phyloP scores from a whole-genome alignment of 2,888 invertebrate genomes.

The Drymonia ruficornis region DNA sequence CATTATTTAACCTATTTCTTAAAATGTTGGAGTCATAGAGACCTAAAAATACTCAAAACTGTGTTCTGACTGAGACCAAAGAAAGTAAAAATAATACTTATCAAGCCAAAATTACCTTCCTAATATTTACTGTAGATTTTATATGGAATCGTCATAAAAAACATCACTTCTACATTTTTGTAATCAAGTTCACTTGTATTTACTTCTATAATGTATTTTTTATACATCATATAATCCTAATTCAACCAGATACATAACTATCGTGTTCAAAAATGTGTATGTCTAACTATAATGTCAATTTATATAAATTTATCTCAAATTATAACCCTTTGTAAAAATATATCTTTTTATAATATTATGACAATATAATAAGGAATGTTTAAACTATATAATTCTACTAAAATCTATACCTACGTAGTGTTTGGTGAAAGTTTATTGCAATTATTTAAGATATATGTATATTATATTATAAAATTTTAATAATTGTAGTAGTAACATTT shows the following conservation, averaged over 20 bases:
- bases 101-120: slow-evolving; percentile 17
- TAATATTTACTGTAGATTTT: slow-evolving; percentile 46
- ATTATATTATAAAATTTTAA: slow-evolving; percentile 22
- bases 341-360: slow-evolving; percentile 25
- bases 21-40: slow-evolving; percentile 19
- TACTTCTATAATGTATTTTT: no score
- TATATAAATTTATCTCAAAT: slow-evolving; percentile 15
- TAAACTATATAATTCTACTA: slow-evolving; percentile 27
- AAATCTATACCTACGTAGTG: slow-evolving; percentile 29
- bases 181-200: no score
- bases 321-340: slow-evolving; percentile 23
- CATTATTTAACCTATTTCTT: no score
- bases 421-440: slow-evolving; percentile 19
- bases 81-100: slow-evolving; percentile 14
- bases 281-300: slow-evolving; percentile 36
- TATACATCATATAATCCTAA: no score
- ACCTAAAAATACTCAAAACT: slow-evolving; percentile 23
- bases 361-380: slow-evolving; percentile 22
- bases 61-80: slow-evolving; percentile 51
- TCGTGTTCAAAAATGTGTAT: slow-evolving; percentile 19
- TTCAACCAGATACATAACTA: background rate
- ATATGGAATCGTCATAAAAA: slow-evolving; percentile 16
- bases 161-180: background rate
- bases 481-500: slow-evolving; percentile 39
- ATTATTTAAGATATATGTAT: slow-evolving; percentile 20